A percentile compares a stretch with the other conserved stretches of the same genome.
Conservation (phyloP, 2,888 invertebrate genomes). For the Pollenia amentaria region DNA sequence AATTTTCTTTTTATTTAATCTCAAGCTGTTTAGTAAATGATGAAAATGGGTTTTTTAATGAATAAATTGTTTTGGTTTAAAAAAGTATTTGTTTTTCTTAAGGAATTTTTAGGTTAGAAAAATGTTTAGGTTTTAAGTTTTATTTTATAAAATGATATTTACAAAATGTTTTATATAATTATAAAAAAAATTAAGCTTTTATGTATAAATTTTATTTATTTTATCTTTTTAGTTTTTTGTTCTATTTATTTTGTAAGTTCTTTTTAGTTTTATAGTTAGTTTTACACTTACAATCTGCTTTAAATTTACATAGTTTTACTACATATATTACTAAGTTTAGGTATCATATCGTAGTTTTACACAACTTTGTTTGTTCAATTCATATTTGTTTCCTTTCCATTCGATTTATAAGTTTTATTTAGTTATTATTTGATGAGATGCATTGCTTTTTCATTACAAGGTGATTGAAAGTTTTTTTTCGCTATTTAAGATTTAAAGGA, state of each 20-base stretch:
- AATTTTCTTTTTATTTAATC: constrained; percentile 3
- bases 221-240: neutral
- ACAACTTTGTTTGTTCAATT: constrained; percentile 57
- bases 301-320: constrained; percentile 65
- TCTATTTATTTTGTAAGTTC: constrained; percentile 9
- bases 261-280: constrained; percentile 27
- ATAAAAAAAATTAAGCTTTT: constrained; percentile 52
- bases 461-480: constrained; percentile 53
- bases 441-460: constrained; percentile 74
- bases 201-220: neutral
- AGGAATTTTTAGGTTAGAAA: constrained; percentile 28
- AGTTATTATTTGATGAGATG: constrained; percentile 70
- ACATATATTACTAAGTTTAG: constrained; percentile 62
- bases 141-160: constrained; percentile 62
- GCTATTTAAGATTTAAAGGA: constrained; percentile 12
- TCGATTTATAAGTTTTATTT: constrained; percentile 18
- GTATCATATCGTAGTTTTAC: constrained; percentile 70
- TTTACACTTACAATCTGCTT: constrained; percentile 54
- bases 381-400: constrained; percentile 9
- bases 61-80: constrained; percentile 2
- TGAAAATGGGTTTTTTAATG: constrained; percentile 23
- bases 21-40: constrained; percentile 12
- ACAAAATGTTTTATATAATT: constrained; percentile 43
- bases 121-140: constrained; percentile 12
- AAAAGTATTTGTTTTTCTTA: neutral